Conservation (phyloP, 2,888 invertebrate genomes). For the Macrophya alboannulata region DNA sequence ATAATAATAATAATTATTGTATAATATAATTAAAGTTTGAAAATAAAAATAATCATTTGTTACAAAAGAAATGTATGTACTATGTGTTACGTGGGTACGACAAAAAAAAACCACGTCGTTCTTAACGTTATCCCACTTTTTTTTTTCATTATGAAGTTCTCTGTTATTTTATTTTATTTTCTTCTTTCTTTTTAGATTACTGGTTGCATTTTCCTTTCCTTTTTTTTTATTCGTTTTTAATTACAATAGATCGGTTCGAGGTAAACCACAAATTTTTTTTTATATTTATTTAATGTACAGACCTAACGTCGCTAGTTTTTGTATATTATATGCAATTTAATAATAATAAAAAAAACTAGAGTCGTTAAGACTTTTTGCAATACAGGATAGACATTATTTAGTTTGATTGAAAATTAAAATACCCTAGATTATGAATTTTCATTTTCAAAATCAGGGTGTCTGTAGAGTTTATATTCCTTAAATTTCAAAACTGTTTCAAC, state of each 20-base stretch:
- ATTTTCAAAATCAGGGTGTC: neutral
- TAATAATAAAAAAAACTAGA: constrained; percentile 33
- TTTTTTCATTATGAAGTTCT: constrained; percentile 8
- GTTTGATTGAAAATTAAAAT: neutral
- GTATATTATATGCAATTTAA: constrained; percentile 16
- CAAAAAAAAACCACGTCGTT: constrained; percentile 61
- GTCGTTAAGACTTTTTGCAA: constrained; percentile 47
- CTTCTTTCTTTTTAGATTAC: constrained; percentile 13
- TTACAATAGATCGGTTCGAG: constrained; percentile 59
- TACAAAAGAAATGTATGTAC: constrained; percentile 70
- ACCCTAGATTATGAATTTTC: neutral
- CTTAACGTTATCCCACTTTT: constrained; percentile 64
- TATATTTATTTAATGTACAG: constrained; percentile 38
- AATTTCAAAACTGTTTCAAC: neutral
- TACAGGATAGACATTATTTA: constrained; percentile 55
- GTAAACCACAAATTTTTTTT: constrained; percentile 34
- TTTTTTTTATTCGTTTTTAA: constrained; percentile 57
- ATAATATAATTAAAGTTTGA: constrained; percentile 72
- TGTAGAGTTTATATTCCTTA: neutral
- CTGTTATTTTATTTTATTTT: constrained; percentile 24
- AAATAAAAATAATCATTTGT: constrained; percentile 74
- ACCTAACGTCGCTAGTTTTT: constrained; percentile 40
- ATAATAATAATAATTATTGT: constrained; percentile 67
- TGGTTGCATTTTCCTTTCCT: constrained; percentile 57
- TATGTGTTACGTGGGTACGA: constrained; percentile 63